Percentiles rank a stretch among this genome's conserved stretches.
phyloP scores from a whole-genome alignment of 1,140 invertebrate species.

The Neodiprion pinetum region DNA sequence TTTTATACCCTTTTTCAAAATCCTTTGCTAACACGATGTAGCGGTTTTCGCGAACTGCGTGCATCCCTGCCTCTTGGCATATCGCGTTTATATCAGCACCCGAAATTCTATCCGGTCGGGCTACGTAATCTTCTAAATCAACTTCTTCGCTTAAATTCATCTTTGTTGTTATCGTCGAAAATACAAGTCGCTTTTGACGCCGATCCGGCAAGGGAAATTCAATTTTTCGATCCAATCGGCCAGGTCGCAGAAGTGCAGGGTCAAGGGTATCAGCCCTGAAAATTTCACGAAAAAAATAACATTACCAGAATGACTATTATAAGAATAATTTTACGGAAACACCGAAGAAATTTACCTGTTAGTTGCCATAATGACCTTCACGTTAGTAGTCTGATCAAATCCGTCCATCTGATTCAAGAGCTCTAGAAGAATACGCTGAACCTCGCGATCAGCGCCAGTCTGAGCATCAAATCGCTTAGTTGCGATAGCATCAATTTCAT shows the following conservation, averaged over 20 bases:
- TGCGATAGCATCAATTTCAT: conserved; percentile 98
- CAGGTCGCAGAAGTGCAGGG: conserved; percentile 95
- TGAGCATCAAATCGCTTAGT: conserved; percentile 99
- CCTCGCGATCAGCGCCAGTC: conserved; percentile 98
- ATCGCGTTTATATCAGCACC: conserved; percentile 99
- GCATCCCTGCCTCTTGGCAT: conserved; percentile 96
- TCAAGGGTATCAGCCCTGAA: conserved; percentile 94
- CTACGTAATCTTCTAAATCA: conserved; percentile 98
- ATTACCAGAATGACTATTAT: conserved; percentile 18
- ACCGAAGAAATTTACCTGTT: conserved; percentile 67
- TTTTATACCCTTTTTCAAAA: conserved; percentile 99
- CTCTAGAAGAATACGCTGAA: conserved; percentile 97
- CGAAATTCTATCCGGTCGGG: conserved; percentile 96
- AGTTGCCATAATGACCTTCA: conserved; percentile 99
- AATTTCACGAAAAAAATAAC: conserved; percentile 24
- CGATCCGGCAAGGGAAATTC: conserved; percentile 98
- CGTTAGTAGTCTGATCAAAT: conserved; percentile 99
- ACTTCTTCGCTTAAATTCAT: conserved; percentile 99
- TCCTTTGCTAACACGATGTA: conserved; percentile 99
- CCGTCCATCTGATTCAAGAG: conserved; percentile 99
- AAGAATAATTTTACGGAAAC: neutral
- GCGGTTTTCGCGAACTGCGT: conserved; percentile 98
- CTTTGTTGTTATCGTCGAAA: conserved; percentile 96
- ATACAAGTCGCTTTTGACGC: conserved; percentile 96
- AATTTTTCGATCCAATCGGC: conserved; percentile 97